phyloP scores from a whole-genome alignment of 2,888 invertebrate species.

The Acleris holmiana region DNA sequence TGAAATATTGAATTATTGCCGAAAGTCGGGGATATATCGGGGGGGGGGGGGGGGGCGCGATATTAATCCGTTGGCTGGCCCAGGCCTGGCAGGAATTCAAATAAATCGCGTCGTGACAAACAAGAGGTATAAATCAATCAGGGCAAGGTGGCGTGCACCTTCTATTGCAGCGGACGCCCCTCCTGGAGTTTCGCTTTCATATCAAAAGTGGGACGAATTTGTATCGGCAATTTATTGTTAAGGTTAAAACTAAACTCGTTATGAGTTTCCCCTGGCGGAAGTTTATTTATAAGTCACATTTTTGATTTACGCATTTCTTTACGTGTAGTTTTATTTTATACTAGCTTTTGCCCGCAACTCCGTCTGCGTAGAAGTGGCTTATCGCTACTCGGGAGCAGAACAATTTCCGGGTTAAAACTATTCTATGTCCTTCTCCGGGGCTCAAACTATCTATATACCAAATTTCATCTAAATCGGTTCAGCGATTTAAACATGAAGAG shows the following conservation, averaged over 20 bases:
- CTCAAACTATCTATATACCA: too few species aligned
- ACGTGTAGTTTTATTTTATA: too few species aligned
- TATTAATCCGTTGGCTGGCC: slow-evolving; percentile 82
- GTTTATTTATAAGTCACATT: slow-evolving; percentile 67
- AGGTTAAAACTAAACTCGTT: slow-evolving; percentile 80
- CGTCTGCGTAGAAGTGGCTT: too few species aligned
- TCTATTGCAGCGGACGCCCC: slow-evolving; percentile 67
- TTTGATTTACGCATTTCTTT: slow-evolving; percentile 71
- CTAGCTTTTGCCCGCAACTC: too few species aligned
- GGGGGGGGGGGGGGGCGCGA: too few species aligned
- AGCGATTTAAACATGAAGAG: too few species aligned
- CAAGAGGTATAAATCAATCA: slow-evolving; percentile 85
- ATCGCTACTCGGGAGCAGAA: too few species aligned
- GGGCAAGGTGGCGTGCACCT: slow-evolving; percentile 78
- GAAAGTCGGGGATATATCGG: slow-evolving; percentile 79
- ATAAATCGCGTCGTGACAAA: slow-evolving; percentile 84
- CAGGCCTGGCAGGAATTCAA: slow-evolving; percentile 82
- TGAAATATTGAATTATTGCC: slow-evolving; percentile 84
- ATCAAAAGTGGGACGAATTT: slow-evolving; percentile 71
- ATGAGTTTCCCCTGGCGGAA: slow-evolving; percentile 67
- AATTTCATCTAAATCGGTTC: too few species aligned
- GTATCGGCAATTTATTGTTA: slow-evolving; percentile 78
- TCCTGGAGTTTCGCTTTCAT: slow-evolving; percentile 53
- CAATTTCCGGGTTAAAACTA: too few species aligned
- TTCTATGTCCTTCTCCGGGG: too few species aligned